These are phyloP conservation scores for Ormyrus thymus DNA, from an alignment of 2,888 invertebrate species.

Conservation along the genomic window DNA sequence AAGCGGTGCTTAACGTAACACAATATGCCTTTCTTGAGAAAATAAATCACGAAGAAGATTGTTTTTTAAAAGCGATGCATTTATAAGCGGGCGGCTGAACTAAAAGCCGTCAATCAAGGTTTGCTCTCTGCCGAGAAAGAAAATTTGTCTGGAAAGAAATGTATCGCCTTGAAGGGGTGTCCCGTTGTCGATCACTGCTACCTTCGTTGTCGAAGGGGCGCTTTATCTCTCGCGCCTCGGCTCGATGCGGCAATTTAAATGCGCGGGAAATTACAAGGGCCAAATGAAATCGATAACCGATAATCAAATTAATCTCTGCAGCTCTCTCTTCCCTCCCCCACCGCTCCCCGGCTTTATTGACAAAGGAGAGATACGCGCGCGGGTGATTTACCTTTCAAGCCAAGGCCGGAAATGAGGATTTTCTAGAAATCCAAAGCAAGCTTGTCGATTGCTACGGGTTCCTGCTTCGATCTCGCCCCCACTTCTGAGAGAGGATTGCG, in stretches of 20 bases:
- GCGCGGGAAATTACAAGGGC: conserved; percentile 24
- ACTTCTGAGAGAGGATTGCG: not conserved
- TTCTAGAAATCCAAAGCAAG: conserved; percentile 26
- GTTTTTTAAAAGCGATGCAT: no score
- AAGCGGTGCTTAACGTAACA: no score
- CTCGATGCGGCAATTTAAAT: conserved; percentile 20
- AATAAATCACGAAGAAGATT: no score
- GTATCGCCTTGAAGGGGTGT: no score
- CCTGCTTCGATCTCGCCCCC: not conserved
- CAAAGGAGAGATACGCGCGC: not conserved
- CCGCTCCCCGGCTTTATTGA: not conserved
- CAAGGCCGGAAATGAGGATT: conserved; percentile 27
- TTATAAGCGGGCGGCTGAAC: no score
- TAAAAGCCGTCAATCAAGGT: no score
- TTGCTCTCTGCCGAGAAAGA: no score
- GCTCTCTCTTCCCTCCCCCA: not conserved
- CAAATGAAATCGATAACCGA: conserved; percentile 42
- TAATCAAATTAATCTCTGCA: conserved; percentile 44
- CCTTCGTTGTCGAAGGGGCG: not conserved
- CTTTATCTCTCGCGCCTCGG: conserved; percentile 6
- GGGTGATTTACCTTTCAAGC: not conserved
- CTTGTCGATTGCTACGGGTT: not conserved
- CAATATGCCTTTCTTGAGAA: no score
- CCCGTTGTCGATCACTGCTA: no score
- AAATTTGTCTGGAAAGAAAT: no score